Evolutionary conservation across 2,888 invertebrate species (phyloP).

Genomic region (Sympetrum striolatum): DNA sequence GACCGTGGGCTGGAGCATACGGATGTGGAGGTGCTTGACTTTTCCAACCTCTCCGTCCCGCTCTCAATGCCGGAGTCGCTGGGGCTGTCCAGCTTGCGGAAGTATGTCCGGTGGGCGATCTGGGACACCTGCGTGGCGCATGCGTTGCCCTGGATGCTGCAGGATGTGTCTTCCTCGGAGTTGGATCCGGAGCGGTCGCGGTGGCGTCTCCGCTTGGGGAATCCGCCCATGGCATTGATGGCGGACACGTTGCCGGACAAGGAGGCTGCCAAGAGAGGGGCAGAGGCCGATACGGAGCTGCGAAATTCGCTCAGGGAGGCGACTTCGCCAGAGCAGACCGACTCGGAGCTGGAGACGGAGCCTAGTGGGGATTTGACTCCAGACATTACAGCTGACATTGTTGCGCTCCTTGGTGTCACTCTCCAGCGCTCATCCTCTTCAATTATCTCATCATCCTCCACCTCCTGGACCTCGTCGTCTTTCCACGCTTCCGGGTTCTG

Average conservation of each 20-base stretch:
- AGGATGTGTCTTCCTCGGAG: constrained; percentile 67
- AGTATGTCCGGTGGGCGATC: constrained; percentile 63
- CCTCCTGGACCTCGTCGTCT: constrained; percentile 48
- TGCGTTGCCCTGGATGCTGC: constrained; percentile 38
- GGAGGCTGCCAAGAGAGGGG: constrained; percentile 76
- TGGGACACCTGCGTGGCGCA: constrained; percentile 57
- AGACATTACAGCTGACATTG: not conserved
- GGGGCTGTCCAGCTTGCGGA: constrained; percentile 85
- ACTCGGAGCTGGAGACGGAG: constrained; percentile 88
- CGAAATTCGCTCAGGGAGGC: constrained; percentile 68
- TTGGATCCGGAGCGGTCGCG: constrained; percentile 61
- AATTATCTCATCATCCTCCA: not conserved
- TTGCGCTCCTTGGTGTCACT: not conserved
- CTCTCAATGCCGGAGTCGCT: constrained; percentile 94
- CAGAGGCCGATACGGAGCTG: constrained; percentile 57
- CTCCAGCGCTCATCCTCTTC: not conserved
- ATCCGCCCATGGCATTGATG: constrained; percentile 77
- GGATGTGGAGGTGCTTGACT: constrained; percentile 71
- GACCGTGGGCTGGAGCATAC: constrained; percentile 88
- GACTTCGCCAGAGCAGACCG: constrained; percentile 75
- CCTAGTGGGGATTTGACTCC: constrained; percentile 79
- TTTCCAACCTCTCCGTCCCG: constrained; percentile 86
- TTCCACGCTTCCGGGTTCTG: constrained; percentile 68
- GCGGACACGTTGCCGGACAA: constrained; percentile 72
- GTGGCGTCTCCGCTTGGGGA: not conserved